Base-by-base conservation (phyloP, 2,113 vertebrate genomes). In the Osmerus mordax region DNA sequence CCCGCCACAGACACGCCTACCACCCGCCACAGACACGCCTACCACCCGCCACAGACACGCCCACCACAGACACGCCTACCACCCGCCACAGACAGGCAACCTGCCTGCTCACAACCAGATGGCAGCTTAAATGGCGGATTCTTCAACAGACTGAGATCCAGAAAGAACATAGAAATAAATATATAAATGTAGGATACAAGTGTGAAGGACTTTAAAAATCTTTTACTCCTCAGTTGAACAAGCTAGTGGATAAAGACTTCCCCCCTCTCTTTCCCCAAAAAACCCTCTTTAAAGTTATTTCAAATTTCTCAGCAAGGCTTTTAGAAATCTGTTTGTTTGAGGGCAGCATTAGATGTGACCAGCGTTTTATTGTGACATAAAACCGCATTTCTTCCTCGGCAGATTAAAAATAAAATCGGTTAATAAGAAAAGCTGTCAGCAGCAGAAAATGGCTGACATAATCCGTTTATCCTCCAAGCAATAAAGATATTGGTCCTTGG, bases 381-480 rank as follows among this genome's bases (percentile, higher is more conserved):
- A 98, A 98, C 97, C 95, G 93, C 96, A 98, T 99, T 98, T 98
- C 97, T 99, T 99, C 97, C 96, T 94, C 92, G 94, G 96, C 96
- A 99, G 97, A 98, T 99, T 99, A 99, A 99, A 99, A 98, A 97
- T 97, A 99, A 98, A 99, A 99, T 98, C 97, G 95, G 96, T 99
- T 99, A 99, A 98, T 99, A 99, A 98, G 97, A 99, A 99, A 99
- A 99, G 97, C 97, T 99, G 97, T 98, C 97, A 98, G 97, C 96
- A 95, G 97, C 96, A 98, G 96, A 98, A 99, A 98, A 99, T 96
- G 96, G 95, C 95, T 98, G 97, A 98, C 96, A 99, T 99, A 99
- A 99, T 99, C 97, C 96, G 97, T 98, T 99, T 99, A 99, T 99
- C 97, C 97, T 97, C 95, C 95, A 91, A 98, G 97, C 97, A 98